These are phyloP conservation scores for Isoperla grammatica DNA, from an alignment of 2,888 invertebrate species.

Conservation along the genomic window DNA sequence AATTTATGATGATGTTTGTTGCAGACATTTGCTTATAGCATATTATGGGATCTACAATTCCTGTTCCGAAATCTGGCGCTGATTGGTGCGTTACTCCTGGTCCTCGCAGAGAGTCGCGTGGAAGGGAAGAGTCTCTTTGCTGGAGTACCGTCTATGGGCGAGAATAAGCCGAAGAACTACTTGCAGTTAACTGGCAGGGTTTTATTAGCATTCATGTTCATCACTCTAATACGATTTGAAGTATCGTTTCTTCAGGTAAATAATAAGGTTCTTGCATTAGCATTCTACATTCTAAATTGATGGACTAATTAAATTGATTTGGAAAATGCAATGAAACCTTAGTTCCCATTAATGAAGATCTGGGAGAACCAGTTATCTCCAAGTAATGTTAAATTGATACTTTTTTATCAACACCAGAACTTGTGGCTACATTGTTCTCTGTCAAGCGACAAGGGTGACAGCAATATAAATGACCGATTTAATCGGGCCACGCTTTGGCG, in stretches of 20 bases:
- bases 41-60: constrained; percentile 98
- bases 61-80: constrained; percentile 92
- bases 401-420: too few species aligned
- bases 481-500: too few species aligned
- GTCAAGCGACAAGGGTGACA: too few species aligned
- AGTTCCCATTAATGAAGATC: too few species aligned
- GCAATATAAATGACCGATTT: too few species aligned
- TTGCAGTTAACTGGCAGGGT: constrained; percentile 93
- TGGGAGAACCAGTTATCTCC: too few species aligned
- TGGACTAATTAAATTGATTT: too few species aligned
- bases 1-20: constrained; percentile 37
- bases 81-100: constrained; percentile 92
- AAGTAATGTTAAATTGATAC: too few species aligned
- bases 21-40: constrained; percentile 91
- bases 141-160: constrained; percentile 83
- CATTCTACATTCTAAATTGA: too few species aligned
- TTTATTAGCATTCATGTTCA: constrained; percentile 97
- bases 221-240: constrained; percentile 92
- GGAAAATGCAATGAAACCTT: too few species aligned
- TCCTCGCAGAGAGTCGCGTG: constrained; percentile 91
- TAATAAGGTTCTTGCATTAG: too few species aligned
- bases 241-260: constrained; percentile 77
- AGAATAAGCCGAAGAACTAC: constrained; percentile 95
- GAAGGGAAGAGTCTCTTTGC: constrained; percentile 95
- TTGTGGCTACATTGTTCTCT: too few species aligned